Conservation (phyloP, 2,888 invertebrate species). For the Limnephilus rhombicus region DNA sequence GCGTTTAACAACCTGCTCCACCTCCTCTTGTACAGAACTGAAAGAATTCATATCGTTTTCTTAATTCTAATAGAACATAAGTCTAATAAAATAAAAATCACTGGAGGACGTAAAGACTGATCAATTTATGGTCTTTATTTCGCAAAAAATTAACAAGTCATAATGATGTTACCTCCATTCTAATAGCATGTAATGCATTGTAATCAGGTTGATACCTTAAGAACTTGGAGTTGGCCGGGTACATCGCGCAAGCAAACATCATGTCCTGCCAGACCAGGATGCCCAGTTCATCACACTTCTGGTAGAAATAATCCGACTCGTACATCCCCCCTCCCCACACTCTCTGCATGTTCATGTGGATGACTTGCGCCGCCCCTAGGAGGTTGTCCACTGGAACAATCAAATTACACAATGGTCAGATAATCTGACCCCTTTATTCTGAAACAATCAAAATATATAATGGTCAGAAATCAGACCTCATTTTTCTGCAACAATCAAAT, state of each 20-base stretch:
- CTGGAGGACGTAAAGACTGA: no score
- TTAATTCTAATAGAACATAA: background rate
- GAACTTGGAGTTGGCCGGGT: conserved; percentile 87
- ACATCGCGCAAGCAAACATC: conserved; percentile 97
- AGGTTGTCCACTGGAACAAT: conserved; percentile 77
- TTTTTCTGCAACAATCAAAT: no score
- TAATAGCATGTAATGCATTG: no score
- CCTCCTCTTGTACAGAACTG: conserved; percentile 85
- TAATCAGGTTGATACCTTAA: conserved; percentile 74
- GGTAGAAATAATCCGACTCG: conserved; percentile 93
- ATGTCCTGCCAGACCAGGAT: conserved; percentile 98
- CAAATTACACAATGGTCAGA: no score
- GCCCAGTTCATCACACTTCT: conserved; percentile 91
- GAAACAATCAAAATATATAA: no score
- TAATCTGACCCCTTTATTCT: no score
- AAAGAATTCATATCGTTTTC: conserved; percentile 66
- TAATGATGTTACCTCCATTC: no score
- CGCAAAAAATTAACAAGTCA: no score
- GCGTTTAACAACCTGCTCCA: conserved; percentile 88
- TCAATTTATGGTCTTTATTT: no score
- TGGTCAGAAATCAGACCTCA: no score
- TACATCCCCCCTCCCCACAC: conserved; percentile 99
- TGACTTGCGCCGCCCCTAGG: conserved; percentile 83
- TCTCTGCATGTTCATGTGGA: conserved; percentile 94
- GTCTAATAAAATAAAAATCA: no score